Evolutionary conservation across 2,113 vertebrate species (phyloP).

Genomic region (Melanostigma gelatinosum): DNA sequence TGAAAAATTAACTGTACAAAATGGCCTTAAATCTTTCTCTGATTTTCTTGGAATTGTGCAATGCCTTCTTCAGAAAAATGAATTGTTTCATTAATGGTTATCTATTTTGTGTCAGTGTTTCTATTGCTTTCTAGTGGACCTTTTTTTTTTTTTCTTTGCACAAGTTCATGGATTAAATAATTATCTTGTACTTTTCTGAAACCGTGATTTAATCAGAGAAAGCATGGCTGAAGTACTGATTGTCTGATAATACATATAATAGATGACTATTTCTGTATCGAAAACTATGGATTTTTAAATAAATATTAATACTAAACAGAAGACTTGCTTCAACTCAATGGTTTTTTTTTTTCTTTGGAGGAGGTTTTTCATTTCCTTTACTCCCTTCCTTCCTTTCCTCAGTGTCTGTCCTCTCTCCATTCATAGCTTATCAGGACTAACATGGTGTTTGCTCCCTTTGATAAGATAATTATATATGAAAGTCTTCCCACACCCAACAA

Average conservation of each 20-base stretch:
- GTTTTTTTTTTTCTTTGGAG: neutral
- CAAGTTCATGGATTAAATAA: conserved; percentile 78
- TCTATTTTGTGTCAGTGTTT: conserved; percentile 87
- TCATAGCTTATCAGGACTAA: neutral
- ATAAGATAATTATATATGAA: conserved; percentile 21
- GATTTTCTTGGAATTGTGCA: conserved; percentile 91
- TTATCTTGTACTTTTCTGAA: conserved; percentile 89
- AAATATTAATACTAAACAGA: conserved; percentile 84
- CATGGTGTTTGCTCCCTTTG: conserved; percentile 17
- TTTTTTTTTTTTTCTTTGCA: conserved; percentile 83
- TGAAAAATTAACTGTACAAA: conserved; percentile 88
- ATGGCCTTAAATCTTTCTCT: conserved; percentile 98
- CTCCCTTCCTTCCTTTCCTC: neutral
- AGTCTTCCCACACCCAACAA: conserved; percentile 17
- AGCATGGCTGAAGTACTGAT: conserved; percentile 90
- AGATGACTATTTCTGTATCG: conserved; percentile 87
- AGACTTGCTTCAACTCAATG: neutral
- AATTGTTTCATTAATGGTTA: conserved; percentile 74
- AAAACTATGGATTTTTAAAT: conserved; percentile 83
- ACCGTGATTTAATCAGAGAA: conserved; percentile 84
- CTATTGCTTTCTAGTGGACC: conserved; percentile 88
- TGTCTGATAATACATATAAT: conserved; percentile 83
- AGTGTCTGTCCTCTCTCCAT: neutral
- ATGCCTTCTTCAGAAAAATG: conserved; percentile 92
- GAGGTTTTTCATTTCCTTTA: neutral